phyloP scores from a whole-genome alignment of 2,888 invertebrate species.

The Sesamia inferens region DNA sequence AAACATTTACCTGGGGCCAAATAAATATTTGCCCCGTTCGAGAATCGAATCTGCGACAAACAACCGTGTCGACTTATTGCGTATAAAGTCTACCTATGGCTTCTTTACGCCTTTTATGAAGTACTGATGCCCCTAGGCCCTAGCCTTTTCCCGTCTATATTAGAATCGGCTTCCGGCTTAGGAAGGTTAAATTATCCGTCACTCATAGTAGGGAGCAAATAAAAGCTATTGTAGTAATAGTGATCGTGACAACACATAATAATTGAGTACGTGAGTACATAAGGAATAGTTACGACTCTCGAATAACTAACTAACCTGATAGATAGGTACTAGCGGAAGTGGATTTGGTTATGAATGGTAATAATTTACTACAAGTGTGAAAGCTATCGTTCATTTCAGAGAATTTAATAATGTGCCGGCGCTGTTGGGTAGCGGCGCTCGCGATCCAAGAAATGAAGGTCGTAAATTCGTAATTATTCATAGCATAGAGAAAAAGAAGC shows the following conservation, averaged over 20 bases:
- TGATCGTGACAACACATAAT: conserved; percentile 47
- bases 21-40: no score
- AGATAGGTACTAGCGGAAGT: conserved; percentile 37
- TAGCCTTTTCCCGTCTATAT: no score
- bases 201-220: conserved; percentile 68
- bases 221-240: conserved; percentile 58
- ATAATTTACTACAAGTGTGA: conserved; percentile 42
- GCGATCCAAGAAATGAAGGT: conserved; percentile 9
- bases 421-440: not conserved
- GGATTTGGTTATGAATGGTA: conserved; percentile 35
- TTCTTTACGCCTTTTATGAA: conserved; percentile 53
- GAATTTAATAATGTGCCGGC: conserved; percentile 28
- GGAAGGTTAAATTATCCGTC: conserved; percentile 65
- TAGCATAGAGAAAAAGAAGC: not conserved
- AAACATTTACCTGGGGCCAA: no score
- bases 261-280: conserved; percentile 30
- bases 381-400: conserved; percentile 39
- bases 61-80: conserved; percentile 1
- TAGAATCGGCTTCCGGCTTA: not conserved
- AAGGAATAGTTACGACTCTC: conserved; percentile 22
- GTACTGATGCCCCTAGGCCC: conserved; percentile 16
- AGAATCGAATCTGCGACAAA: no score
- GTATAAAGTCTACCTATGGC: conserved; percentile 18
- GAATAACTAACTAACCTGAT: conserved; percentile 41
- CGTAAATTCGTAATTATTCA: conserved; percentile 1